Evolutionary conservation across 23 tunicate species (phyloP).

Genomic region (Clavelina lepadiformis): DNA sequence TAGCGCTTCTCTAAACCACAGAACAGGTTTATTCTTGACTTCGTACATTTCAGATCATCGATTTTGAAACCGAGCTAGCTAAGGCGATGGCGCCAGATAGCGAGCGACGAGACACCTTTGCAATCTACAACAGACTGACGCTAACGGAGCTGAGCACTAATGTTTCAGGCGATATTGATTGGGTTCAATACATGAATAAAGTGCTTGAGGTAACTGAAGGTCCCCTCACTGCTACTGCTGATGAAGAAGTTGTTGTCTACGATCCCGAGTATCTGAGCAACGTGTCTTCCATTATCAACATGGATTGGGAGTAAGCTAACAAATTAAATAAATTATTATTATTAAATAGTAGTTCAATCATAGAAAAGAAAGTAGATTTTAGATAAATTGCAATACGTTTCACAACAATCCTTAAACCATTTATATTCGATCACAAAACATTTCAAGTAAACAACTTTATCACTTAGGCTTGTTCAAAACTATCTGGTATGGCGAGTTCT

Average conservation of each 20-base stretch:
- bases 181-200: conserved; percentile 47
- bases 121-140: conserved; percentile 58
- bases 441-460: background rate
- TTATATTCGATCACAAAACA: too few relatives aligned
- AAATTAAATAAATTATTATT: too few relatives aligned
- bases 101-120: conserved; percentile 56
- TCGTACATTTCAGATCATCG: conserved; percentile 61
- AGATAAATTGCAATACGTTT: too few relatives aligned
- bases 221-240: background rate
- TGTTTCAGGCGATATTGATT: conserved; percentile 21
- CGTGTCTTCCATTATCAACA: conserved; percentile 30
- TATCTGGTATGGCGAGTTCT: conserved; percentile 87
- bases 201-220: conserved; percentile 2
- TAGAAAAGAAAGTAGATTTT: too few relatives aligned
- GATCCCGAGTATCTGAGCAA: conserved; percentile 57
- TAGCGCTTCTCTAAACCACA: too few relatives aligned
- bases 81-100: conserved; percentile 45
- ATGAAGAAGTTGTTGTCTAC: conserved; percentile 49
- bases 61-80: conserved; percentile 64
- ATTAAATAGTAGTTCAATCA: too few relatives aligned
- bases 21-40: too few relatives aligned
- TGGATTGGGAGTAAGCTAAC: conserved; percentile 30
- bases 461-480: conserved; percentile 61
- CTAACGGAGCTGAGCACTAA: conserved; percentile 25
- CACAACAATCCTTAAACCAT: too few relatives aligned